phyloP scores from a whole-genome alignment of 2,888 invertebrate species.

The Ormyrus rosae region DNA sequence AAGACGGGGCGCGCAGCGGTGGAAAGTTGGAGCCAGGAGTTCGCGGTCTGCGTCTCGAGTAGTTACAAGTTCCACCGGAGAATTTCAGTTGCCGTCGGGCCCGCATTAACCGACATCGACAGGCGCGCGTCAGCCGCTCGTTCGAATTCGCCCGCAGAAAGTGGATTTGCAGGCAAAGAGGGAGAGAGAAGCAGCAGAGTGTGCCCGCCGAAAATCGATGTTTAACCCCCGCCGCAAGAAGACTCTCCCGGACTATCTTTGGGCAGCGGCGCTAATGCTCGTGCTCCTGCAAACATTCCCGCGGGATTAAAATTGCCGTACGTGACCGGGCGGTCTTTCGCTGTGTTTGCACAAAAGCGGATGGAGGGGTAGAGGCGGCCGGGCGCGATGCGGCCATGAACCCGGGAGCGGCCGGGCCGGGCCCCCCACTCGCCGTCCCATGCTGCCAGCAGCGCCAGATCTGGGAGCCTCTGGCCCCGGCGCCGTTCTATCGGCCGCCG shows the following conservation, averaged over 20 bases:
- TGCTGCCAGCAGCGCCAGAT: background rate
- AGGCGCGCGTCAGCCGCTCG: background rate
- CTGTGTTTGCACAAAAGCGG: constrained; percentile 16
- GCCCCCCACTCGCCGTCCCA: constrained; percentile 56
- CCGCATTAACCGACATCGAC: constrained; percentile 36
- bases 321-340: background rate
- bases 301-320: constrained; percentile 2
- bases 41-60: background rate
- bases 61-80: constrained; percentile 24
- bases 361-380: background rate
- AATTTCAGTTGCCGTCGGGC: constrained; percentile 31
- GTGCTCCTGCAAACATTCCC: constrained; percentile 23
- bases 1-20: background rate
- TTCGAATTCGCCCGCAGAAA: constrained; percentile 5
- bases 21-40: background rate
- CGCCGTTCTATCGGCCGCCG: constrained; percentile 68
- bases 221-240: background rate
- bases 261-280: background rate
- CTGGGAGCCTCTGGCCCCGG: background rate
- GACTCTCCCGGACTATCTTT: background rate
- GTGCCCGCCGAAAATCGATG: background rate
- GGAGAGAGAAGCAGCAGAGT: background rate
- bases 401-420: constrained; percentile 75
- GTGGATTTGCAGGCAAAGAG: background rate
- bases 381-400: constrained; percentile 68